A percentile compares a stretch with the other conserved stretches of the same genome.
Conservation (phyloP, 2,888 invertebrate species). For the Atherix ibis region DNA sequence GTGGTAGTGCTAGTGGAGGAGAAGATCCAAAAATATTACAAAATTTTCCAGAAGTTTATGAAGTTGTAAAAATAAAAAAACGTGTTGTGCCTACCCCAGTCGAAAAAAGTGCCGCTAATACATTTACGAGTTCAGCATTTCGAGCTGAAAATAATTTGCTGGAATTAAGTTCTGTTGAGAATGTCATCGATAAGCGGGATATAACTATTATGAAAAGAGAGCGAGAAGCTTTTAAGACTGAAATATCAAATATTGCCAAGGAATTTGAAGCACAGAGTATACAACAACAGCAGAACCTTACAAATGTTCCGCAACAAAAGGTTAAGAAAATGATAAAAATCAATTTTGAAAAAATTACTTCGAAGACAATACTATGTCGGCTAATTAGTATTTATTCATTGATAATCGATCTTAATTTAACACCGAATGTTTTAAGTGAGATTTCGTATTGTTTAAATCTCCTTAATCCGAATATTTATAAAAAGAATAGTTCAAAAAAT, state of each 20-base stretch:
- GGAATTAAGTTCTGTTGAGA: no score
- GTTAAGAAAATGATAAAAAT: slow-evolving; percentile 7
- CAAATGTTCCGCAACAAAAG: not conserved
- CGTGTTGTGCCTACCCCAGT: slow-evolving; percentile 28
- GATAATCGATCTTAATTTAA: slow-evolving; percentile 26
- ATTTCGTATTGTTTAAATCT: slow-evolving; percentile 25
- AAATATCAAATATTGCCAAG: slow-evolving; percentile 21
- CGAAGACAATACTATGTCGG: slow-evolving; percentile 16
- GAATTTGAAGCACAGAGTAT: slow-evolving; percentile 18
- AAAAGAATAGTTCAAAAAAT: not conserved
- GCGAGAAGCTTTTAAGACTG: slow-evolving; percentile 20
- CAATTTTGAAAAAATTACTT: slow-evolving; percentile 17
- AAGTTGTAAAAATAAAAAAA: slow-evolving; percentile 21
- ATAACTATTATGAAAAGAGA: slow-evolving; percentile 20
- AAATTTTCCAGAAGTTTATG: no score
- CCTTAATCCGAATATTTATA: slow-evolving; percentile 16
- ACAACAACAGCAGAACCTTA: slow-evolving; percentile 1
- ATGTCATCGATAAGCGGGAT: slow-evolving; percentile 23
- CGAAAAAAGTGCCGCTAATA: slow-evolving; percentile 1
- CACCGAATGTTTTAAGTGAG: slow-evolving; percentile 27
- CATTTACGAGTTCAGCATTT: slow-evolving; percentile 21
- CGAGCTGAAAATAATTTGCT: slow-evolving; percentile 29
- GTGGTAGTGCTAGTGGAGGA: no score
- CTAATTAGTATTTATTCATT: slow-evolving; percentile 24
- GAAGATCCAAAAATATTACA: no score